These are phyloP conservation scores for Eueremaeus valkanovi DNA, from an alignment of 2,888 invertebrate species.

Conservation along the genomic window DNA sequence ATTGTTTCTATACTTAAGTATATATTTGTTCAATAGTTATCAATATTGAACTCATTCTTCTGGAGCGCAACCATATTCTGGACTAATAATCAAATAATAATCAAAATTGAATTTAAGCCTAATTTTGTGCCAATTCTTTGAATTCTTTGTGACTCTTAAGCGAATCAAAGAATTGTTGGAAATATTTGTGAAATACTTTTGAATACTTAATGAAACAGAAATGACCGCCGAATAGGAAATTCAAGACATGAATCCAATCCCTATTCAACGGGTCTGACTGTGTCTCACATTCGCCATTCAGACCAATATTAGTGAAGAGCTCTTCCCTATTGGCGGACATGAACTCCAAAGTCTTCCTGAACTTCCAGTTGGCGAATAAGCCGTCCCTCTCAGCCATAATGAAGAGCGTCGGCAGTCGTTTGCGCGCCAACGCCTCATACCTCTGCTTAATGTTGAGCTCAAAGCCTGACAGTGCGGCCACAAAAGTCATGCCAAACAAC, in stretches of 20 bases:
- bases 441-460: not conserved
- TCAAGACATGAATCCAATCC: not conserved
- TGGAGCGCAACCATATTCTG: too few relatives aligned
- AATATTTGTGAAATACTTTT: not conserved
- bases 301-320: not conserved
- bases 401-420: not conserved
- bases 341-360: not conserved
- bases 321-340: not conserved
- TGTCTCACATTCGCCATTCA: not conserved
- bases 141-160: too few relatives aligned
- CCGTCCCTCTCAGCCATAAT: not conserved
- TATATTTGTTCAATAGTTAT: too few relatives aligned
- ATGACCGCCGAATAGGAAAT: conserved; percentile 20
- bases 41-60: too few relatives aligned
- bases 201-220: conserved; percentile 11
- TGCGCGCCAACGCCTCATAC: not conserved
- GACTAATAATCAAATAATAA: too few relatives aligned
- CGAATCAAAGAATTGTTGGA: not conserved
- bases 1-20: too few relatives aligned
- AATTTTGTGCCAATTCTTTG: too few relatives aligned
- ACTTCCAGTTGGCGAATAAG: not conserved
- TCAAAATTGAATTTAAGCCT: too few relatives aligned
- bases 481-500: not conserved
- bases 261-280: not conserved
- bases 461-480: not conserved